Evolutionary conservation across 2,797 vertebrate species (phyloP).

Genomic region (Acipenser oxyrinchus): DNA sequence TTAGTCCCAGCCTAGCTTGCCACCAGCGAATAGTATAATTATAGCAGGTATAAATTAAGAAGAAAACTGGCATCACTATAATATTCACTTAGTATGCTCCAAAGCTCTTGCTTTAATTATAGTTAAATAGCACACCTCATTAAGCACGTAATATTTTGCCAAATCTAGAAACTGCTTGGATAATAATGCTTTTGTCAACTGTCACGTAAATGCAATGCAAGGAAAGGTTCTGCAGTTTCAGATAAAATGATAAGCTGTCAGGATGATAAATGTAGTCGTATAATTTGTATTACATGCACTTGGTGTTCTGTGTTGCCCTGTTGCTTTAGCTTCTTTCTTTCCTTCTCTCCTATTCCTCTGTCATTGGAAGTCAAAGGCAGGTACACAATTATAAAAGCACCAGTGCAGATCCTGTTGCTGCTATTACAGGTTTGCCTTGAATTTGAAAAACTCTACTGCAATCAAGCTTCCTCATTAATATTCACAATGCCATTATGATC

Average conservation of each 20-base stretch:
- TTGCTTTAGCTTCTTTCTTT: conserved; percentile 10
- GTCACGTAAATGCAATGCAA: conserved; percentile 13
- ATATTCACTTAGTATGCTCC: not conserved
- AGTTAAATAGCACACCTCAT: not conserved
- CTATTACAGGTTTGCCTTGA: conserved; percentile 16
- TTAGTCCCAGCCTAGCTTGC: too few species aligned
- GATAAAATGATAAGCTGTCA: conserved; percentile 37
- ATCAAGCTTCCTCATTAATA: conserved; percentile 6
- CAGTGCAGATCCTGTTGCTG: too few species aligned
- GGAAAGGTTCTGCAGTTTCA: conserved; percentile 24
- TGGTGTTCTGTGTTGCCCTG: conserved; percentile 26
- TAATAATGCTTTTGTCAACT: not conserved
- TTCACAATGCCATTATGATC: not conserved
- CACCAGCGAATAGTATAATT: too few species aligned
- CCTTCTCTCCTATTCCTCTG: conserved; percentile 23
- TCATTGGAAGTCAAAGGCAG: conserved; percentile 24
- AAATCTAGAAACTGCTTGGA: not conserved
- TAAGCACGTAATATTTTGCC: not conserved
- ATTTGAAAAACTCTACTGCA: conserved; percentile 18
- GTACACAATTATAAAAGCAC: conserved; percentile 8
- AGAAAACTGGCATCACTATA: not conserved
- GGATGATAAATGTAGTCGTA: conserved; percentile 36
- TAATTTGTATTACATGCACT: conserved; percentile 34
- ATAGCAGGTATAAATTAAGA: too few species aligned
- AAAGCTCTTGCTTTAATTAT: not conserved